Percentiles rank a stretch among this genome's conserved stretches.
Conservation (phyloP, 2,797 vertebrate genomes). For the Tokudaia tokunoshimensis region DNA sequence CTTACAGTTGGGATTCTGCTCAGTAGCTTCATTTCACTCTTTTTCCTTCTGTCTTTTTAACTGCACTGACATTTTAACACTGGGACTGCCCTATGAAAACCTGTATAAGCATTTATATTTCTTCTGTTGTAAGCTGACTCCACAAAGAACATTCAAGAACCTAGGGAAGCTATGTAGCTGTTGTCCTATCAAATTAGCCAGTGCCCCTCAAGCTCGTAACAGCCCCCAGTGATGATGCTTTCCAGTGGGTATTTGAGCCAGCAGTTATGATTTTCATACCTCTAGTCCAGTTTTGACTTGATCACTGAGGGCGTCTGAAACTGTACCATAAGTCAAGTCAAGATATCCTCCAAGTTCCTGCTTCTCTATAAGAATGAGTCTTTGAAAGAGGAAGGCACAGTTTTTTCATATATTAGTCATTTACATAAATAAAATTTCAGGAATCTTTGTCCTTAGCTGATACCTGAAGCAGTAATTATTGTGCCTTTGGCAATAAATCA, state of each 20-base stretch:
- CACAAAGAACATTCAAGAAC: not conserved
- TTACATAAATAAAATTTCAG: slow-evolving; percentile 53
- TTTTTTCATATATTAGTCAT: slow-evolving; percentile 17
- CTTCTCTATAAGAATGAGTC: not conserved
- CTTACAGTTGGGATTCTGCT: not conserved
- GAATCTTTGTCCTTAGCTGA: slow-evolving; percentile 59
- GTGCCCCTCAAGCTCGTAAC: not conserved
- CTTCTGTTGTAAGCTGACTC: not conserved
- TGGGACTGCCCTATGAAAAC: slow-evolving; percentile 32
- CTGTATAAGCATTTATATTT: not conserved
- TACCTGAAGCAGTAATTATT: slow-evolving; percentile 54
- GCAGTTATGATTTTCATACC: not conserved
- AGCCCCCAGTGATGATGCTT: not conserved
- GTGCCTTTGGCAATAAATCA: not conserved
- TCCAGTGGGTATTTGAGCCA: not conserved
- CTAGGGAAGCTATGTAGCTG: not conserved
- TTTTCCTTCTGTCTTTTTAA: not conserved
- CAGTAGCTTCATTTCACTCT: not conserved
- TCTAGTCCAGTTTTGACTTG: not conserved
- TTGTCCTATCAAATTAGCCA: not conserved
- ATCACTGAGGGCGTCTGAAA: not conserved
- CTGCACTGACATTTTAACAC: slow-evolving; percentile 13
- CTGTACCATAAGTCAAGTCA: not conserved
- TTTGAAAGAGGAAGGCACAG: slow-evolving; percentile 28
- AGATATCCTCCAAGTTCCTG: not conserved